A percentile compares a stretch with the other conserved stretches of the same genome.
These are phyloP conservation scores for Tachyglossus aculeatus DNA, from an alignment of 2,797 vertebrate species.

Conservation along the genomic window DNA sequence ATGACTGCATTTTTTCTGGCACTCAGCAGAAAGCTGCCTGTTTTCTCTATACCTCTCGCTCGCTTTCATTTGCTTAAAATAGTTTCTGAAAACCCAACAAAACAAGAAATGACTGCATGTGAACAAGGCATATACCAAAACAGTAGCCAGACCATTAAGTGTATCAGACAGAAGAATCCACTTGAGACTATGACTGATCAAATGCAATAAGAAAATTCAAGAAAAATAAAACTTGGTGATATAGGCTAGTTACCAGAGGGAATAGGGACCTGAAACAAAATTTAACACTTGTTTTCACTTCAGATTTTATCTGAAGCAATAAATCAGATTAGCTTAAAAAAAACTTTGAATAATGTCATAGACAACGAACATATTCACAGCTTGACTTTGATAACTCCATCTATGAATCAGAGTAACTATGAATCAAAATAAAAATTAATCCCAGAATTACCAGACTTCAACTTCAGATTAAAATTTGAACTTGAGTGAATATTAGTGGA, in stretches of 20 bases:
- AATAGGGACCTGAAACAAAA: neutral
- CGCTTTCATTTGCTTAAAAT: neutral
- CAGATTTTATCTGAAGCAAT: constrained; percentile 36
- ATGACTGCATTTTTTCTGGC: no score
- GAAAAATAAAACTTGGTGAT: constrained; percentile 30
- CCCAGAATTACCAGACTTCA: no score
- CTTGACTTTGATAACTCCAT: neutral
- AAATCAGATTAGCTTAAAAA: neutral
- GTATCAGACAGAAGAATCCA: neutral
- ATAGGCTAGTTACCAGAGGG: constrained; percentile 21
- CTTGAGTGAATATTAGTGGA: no score
- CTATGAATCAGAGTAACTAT: no score
- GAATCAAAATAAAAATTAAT: no score
- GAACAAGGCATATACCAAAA: neutral
- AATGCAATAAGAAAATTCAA: constrained; percentile 13
- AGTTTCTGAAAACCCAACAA: neutral
- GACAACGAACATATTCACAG: neutral
- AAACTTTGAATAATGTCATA: neutral
- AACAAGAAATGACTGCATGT: neutral
- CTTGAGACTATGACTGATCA: neutral
- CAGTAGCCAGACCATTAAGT: neutral
- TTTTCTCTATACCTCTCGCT: neutral
- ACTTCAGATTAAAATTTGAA: no score
- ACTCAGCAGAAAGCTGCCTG: no score
- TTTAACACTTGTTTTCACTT: constrained; percentile 15